Base-by-base conservation (phyloP, 2,888 invertebrate species). In the Cantharis rufa region DNA sequence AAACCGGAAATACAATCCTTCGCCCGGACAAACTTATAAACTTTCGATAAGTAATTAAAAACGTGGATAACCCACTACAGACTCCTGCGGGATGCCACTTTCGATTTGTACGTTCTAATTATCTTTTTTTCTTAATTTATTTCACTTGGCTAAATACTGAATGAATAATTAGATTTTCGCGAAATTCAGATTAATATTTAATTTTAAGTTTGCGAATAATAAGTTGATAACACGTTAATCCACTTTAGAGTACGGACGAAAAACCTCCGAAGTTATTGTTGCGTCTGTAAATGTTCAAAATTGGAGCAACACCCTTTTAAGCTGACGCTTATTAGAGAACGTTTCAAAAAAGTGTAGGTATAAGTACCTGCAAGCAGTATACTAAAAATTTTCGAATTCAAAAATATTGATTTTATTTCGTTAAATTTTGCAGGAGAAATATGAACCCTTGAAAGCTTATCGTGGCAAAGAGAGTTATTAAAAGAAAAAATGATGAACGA, bases 401-500 rank as follows among this genome's bases (percentile, higher is more conserved):
- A 48, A 11, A n/a, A n/a, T 48, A 48, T 48, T 1, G 48, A 48
- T n/a, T 48, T 48, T 48, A 48, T 48, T 48, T n/a, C n/a, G 48
- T 48, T 48, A 48, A 48, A 48, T 48, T n/a, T 24, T n/a, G 5
- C n/a, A 48, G 48, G 48, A 48, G 7, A n/a, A 48, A 48, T 7
- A 48, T 7, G 9, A 48, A 48, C 48, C 48, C n/a, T n/a, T 48
- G 48, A 48, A 48, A 69, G 15, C 32, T 32, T 16, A 32, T 69
- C 32, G 11, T 1, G 32, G 15, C 18, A 69, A 69, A 16, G 15
- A 28, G 16, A 15, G 32, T 32, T 69, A 69, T 72, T 27, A 32
- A 48, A 18, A 18, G 27, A 16, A 24, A 71, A 63, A 71, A 68
- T 72, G 72, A 72, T 72, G 63, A 48, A 48, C n/a, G 66, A 72